These are phyloP conservation scores for Herminia tarsipennalis DNA, from an alignment of 2,888 invertebrate species.

Conservation along the genomic window DNA sequence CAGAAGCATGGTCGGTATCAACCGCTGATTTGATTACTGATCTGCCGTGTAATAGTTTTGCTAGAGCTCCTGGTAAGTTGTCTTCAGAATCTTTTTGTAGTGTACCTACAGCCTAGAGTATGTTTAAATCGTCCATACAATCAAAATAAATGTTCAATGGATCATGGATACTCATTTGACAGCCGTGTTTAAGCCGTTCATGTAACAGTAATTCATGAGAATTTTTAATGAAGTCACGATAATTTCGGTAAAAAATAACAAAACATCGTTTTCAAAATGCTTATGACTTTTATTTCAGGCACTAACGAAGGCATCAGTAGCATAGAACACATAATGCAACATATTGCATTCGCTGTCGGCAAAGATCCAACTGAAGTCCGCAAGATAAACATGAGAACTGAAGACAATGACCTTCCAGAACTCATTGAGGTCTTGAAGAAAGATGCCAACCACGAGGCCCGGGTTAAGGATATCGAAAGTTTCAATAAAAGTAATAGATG, in stretches of 20 bases:
- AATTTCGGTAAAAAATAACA: too few species aligned
- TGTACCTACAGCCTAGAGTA: neutral
- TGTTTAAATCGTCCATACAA: too few species aligned
- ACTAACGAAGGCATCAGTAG: slow-evolving; percentile 86
- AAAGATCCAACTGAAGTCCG: slow-evolving; percentile 86
- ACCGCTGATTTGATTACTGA: slow-evolving; percentile 84
- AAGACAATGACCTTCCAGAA: slow-evolving; percentile 73
- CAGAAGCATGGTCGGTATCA: slow-evolving; percentile 82
- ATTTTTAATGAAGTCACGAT: too few species aligned
- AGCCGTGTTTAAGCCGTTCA: too few species aligned
- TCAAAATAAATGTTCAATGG: too few species aligned
- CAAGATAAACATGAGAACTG: slow-evolving; percentile 80
- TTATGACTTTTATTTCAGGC: too few species aligned
- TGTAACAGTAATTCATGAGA: too few species aligned
- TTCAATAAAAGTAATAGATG: slow-evolving; percentile 89
- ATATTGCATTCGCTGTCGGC: slow-evolving; percentile 81
- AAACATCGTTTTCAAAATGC: too few species aligned
- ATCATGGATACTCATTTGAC: too few species aligned
- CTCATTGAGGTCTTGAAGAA: slow-evolving; percentile 83
- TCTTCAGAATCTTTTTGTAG: neutral
- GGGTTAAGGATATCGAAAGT: slow-evolving; percentile 71
- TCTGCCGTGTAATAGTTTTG: slow-evolving; percentile 87
- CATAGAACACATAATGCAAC: slow-evolving; percentile 88
- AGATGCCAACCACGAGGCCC: slow-evolving; percentile 77
- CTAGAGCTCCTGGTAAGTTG: slow-evolving; percentile 84